Evolutionary conservation across 2,113 vertebrate genomes (phyloP).

Genomic region (Phoxinus phoxinus): DNA sequence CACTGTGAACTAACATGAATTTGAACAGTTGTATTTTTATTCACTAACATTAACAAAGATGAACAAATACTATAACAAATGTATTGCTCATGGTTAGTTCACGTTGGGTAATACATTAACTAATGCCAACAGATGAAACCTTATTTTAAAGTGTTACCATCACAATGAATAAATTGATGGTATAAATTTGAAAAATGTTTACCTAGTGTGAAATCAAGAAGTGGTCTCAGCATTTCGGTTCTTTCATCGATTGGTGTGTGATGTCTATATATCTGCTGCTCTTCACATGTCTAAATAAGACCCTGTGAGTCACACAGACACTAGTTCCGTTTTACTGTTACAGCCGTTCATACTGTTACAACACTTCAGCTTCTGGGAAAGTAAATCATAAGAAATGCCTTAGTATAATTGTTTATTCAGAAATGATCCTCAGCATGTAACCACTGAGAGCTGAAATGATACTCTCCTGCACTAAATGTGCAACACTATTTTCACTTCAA

Average conservation of each 20-base stretch:
- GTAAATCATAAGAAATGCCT: neutral
- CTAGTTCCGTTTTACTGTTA: neutral
- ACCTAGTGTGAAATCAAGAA: conserved; percentile 8
- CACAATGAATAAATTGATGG: neutral
- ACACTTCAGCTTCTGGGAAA: neutral
- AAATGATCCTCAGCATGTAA: neutral
- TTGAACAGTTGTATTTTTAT: too few species aligned
- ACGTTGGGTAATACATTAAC: too few species aligned
- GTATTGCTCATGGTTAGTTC: too few species aligned
- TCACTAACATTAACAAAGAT: too few species aligned
- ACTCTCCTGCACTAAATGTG: neutral
- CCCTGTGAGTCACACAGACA: neutral
- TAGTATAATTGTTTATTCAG: neutral
- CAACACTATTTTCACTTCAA: neutral
- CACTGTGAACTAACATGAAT: too few species aligned
- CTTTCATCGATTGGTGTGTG: neutral
- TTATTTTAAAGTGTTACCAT: too few species aligned
- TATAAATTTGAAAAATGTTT: neutral
- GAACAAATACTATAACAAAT: too few species aligned
- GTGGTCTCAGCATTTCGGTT: conserved; percentile 21
- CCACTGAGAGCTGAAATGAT: neutral
- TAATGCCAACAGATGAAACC: too few species aligned
- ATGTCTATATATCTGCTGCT: neutral
- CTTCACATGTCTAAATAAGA: neutral
- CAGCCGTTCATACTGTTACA: too few species aligned